These are phyloP conservation scores for Eonycteris spelaea DNA, from an alignment of 2,113 vertebrate species.

Conservation along the genomic window DNA sequence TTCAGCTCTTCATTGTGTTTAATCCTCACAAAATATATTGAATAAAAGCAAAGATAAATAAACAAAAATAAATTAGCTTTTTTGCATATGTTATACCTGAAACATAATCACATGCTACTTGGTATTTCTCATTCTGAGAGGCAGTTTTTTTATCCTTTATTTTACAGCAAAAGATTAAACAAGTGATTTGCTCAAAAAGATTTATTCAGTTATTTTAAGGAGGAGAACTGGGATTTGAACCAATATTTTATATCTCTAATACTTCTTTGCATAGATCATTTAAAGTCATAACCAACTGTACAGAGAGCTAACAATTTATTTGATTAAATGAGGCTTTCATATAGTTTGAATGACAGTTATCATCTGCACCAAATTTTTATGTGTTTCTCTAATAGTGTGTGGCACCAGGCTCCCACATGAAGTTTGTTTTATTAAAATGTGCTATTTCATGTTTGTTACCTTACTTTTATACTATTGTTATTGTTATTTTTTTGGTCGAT, in stretches of 20 bases:
- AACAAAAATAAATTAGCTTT: neutral
- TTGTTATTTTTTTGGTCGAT: neutral
- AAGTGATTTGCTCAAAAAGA: neutral
- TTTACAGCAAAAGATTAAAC: neutral
- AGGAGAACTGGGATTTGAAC: neutral
- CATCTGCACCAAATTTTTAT: neutral
- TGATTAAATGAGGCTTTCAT: neutral
- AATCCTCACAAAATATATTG: neutral
- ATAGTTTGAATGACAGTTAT: neutral
- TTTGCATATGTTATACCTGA: neutral
- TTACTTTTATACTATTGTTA: neutral
- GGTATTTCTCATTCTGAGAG: neutral
- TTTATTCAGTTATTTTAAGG: neutral
- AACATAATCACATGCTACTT: neutral
- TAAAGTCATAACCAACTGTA: neutral
- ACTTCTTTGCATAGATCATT: neutral
- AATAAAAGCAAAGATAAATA: slow-evolving; percentile 15
- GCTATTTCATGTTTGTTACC: neutral
- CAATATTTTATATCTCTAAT: neutral
- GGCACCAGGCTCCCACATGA: neutral
- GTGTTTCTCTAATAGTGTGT: neutral
- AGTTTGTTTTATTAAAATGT: neutral
- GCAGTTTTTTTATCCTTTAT: neutral
- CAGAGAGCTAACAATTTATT: neutral
- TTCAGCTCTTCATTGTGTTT: neutral